Evolutionary conservation across 2,113 vertebrate species (phyloP).

Genomic region (Megaceryle torquata): DNA sequence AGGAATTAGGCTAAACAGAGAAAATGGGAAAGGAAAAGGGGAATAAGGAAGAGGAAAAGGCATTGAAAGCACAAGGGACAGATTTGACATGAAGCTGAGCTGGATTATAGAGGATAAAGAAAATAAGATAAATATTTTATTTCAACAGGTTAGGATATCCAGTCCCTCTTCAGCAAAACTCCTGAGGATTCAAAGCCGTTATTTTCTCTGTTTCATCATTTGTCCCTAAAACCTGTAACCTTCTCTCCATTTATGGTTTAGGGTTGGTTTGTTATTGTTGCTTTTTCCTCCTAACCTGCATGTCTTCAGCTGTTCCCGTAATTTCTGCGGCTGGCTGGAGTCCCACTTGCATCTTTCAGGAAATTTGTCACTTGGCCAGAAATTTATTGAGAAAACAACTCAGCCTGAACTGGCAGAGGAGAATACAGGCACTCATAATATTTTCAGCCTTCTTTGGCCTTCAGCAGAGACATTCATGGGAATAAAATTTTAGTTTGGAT

Average conservation of each 20-base stretch:
- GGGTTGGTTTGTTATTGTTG: neutral
- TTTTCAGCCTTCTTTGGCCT: constrained; percentile 15
- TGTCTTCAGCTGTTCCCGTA: neutral
- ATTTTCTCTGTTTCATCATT: neutral
- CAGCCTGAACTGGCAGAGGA: neutral
- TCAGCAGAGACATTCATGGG: neutral
- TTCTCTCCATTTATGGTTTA: neutral
- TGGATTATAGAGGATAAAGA: neutral
- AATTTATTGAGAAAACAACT: constrained; percentile 11
- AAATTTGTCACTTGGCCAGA: constrained; percentile 20
- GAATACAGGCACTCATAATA: neutral
- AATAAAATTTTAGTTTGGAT: neutral
- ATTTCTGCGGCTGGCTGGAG: neutral
- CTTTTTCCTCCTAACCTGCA: neutral
- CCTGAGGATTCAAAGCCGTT: neutral
- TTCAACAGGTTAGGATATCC: neutral
- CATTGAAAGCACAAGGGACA: neutral
- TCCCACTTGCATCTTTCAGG: neutral
- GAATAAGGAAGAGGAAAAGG: neutral
- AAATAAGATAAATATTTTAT: neutral
- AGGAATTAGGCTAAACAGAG: neutral
- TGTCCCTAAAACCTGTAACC: neutral
- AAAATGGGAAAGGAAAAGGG: neutral
- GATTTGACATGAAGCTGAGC: neutral
- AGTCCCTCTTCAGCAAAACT: neutral